Base-by-base conservation (phyloP, 2,888 invertebrate species). In the Smittia aterrima region DNA sequence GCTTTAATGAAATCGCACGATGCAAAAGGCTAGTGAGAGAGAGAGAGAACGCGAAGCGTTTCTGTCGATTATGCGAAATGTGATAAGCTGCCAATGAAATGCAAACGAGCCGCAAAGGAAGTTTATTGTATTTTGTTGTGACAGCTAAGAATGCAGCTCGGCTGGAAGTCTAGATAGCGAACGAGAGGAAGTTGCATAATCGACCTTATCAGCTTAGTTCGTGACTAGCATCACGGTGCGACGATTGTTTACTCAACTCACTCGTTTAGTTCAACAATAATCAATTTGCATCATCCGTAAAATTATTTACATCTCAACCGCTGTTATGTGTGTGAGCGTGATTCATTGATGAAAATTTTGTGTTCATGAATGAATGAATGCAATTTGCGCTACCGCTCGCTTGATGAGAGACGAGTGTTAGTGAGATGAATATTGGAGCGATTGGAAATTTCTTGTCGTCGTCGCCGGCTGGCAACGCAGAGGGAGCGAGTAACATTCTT, bases 41-140 rank as follows among this genome's bases (percentile, higher is more conserved):
- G n/a, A 47, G 16, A 47, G 3, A 13, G 18, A 64, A 64, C 13
- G 58, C 58, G 18, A 58, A 20, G 4, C 18, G 2, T 22, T 58
- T 58, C 58, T 58, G 58, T 58, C 58, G 58, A 58, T 22, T 58
- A 13, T 22, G 58, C 22, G 58, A 58, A 58, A 9, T 13, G 3
- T 58, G 58, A 58, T 58, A 58, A 58, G 58, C 58, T 47, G 2
- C 47, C 47, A 47, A 47, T 47, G 47, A 47, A 47, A n/a, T 47
- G 47, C 47, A 47, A 47, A 47, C 47, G 16, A 6, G 47, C 47
- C 47, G 47, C 32, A 47, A 47, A 47, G 47, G 47, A 47, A 47
- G 47, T 16, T 32, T 32, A 32, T 32, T 32, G n/a, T n/a, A n/a
- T n/a, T n/a, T n/a, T n/a, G 32, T 32, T 32, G 32, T 32, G 32